These are phyloP conservation scores for Caracal caracal DNA, from an alignment of 2,113 vertebrate genomes.

Conservation along the genomic window DNA sequence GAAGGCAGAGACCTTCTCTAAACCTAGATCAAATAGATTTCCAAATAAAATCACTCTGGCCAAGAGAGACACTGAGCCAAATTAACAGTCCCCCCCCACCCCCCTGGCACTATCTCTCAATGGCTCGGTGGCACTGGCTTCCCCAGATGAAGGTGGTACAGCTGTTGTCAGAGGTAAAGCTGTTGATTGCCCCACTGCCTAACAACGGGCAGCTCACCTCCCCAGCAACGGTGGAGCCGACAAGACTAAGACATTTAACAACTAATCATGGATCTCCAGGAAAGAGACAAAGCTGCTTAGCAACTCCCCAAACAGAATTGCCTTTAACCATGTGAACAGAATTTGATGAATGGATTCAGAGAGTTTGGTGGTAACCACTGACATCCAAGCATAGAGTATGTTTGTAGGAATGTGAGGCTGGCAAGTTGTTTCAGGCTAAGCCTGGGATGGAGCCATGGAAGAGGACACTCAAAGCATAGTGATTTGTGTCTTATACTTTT, in stretches of 20 bases:
- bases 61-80: not conserved
- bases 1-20: not conserved
- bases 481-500: not conserved
- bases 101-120: not conserved
- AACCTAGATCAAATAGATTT: not conserved
- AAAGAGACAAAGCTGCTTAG: conserved; percentile 45
- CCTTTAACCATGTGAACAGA: not conserved
- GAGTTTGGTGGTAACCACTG: not conserved
- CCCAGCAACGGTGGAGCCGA: not conserved
- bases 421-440: not conserved
- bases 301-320: conserved; percentile 28
- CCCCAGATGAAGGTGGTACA: not conserved
- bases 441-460: not conserved
- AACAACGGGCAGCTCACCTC: not conserved
- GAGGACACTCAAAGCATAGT: not conserved
- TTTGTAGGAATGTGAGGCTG: not conserved
- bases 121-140: not conserved
- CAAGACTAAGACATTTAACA: not conserved
- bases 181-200: not conserved
- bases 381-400: not conserved
- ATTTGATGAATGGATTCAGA: conserved; percentile 46
- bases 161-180: not conserved
- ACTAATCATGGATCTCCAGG: not conserved
- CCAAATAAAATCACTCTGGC: conserved; percentile 19
- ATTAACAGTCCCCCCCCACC: not conserved